phyloP scores from a whole-genome alignment of 1,140 invertebrate genomes.

The Galendromus occidentalis region DNA sequence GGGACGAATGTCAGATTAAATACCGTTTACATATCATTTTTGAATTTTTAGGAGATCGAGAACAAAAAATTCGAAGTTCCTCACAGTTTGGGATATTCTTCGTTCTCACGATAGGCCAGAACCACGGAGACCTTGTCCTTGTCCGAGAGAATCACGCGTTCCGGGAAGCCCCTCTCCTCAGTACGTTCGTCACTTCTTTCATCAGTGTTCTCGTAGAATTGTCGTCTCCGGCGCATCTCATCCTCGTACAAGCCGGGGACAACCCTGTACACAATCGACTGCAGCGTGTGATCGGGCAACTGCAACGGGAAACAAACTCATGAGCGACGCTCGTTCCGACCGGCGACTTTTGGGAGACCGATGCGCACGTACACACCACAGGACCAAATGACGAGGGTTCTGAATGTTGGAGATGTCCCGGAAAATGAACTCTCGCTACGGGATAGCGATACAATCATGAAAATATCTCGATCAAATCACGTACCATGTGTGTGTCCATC shows the following conservation, averaged over 20 bases:
- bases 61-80: background rate
- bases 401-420: background rate
- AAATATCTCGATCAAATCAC: background rate
- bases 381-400: background rate
- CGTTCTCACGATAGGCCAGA: background rate
- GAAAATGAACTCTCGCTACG: background rate
- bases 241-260: conserved; percentile 31
- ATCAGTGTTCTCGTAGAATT: conserved; percentile 27
- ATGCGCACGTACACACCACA: background rate
- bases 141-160: background rate
- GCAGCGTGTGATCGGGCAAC: conserved; percentile 28
- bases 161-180: background rate
- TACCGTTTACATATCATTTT: too few species aligned
- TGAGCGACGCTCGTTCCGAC: background rate
- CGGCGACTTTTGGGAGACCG: background rate
- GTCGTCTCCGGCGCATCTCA: conserved; percentile 30
- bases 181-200: conserved; percentile 3
- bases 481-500: background rate
- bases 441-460: background rate
- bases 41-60: too few species aligned
- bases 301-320: background rate
- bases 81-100: background rate
- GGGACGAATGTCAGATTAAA: too few species aligned
- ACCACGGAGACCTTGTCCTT: background rate
- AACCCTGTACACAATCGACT: conserved; percentile 33